phyloP scores from a whole-genome alignment of 2,113 vertebrate genomes.

The Lepus europaeus region DNA sequence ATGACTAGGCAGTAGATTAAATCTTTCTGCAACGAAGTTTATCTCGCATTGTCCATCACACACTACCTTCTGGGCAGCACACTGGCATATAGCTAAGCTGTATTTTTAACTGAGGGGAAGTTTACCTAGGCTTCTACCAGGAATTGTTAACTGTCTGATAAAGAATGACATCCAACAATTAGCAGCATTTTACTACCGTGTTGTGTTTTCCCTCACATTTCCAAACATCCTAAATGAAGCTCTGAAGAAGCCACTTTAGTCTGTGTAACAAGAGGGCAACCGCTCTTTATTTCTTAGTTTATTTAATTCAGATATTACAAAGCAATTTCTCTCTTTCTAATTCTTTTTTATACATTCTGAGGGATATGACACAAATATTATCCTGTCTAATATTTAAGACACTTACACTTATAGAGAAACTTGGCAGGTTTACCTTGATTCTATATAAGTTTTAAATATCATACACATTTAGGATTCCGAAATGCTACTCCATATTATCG shows the following conservation, averaged over 20 bases:
- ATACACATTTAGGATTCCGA: not conserved
- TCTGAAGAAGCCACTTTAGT: not conserved
- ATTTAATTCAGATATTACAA: not conserved
- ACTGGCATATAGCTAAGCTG: not conserved
- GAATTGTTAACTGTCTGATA: not conserved
- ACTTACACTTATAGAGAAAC: not conserved
- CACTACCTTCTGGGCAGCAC: not conserved
- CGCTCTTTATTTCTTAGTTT: not conserved
- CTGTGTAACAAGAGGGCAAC: not conserved
- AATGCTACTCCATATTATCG: not conserved
- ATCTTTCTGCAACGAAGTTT: not conserved
- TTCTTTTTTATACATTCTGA: not conserved
- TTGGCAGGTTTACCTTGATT: not conserved
- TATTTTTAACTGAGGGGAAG: not conserved
- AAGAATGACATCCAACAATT: not conserved
- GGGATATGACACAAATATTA: not conserved
- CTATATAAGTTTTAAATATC: not conserved
- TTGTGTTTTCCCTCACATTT: not conserved
- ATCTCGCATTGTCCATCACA: not conserved
- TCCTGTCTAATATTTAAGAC: not conserved
- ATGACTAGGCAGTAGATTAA: not conserved
- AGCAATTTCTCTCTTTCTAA: not conserved
- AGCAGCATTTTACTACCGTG: not conserved
- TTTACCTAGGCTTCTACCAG: not conserved
- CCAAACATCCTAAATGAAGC: not conserved